These are phyloP conservation scores for Argopecten irradians DNA, from an alignment of 1,140 invertebrate species.

Conservation along the genomic window DNA sequence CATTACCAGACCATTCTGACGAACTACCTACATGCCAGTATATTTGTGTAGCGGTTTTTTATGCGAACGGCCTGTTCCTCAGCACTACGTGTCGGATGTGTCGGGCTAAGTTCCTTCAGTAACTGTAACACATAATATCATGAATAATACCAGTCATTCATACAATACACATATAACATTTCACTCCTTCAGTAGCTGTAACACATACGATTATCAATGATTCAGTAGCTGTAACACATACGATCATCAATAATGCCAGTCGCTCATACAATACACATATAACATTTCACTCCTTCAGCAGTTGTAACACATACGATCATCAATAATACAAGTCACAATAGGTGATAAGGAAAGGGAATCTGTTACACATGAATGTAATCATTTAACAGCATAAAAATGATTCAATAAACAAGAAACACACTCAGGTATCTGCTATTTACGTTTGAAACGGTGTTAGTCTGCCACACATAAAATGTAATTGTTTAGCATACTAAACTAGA, in stretches of 20 bases:
- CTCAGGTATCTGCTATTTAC: no score
- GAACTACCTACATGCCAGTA: slow-evolving; percentile 69
- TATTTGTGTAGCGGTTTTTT: slow-evolving; percentile 73
- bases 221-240: slow-evolving; percentile 56
- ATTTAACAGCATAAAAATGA: no score
- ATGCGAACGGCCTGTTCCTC: slow-evolving; percentile 47
- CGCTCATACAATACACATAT: not conserved
- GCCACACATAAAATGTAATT: no score
- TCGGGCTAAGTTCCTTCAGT: slow-evolving; percentile 57
- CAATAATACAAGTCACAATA: not conserved
- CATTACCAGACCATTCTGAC: no score
- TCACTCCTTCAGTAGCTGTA: not conserved
- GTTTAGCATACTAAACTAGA: no score
- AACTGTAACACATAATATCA: slow-evolving; percentile 45
- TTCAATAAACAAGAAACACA: no score
- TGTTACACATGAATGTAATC: no score
- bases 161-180: not conserved
- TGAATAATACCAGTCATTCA: not conserved
- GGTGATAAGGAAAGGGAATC: no score
- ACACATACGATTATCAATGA: not conserved
- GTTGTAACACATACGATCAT: not conserved
- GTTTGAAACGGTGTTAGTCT: no score
- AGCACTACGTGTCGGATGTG: slow-evolving; percentile 49
- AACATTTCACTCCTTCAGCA: not conserved
- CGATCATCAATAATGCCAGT: not conserved